A percentile compares a stretch with the other conserved stretches of the same genome.
Conservation (phyloP, 2,888 invertebrate genomes). For the Heliconius hortense region DNA sequence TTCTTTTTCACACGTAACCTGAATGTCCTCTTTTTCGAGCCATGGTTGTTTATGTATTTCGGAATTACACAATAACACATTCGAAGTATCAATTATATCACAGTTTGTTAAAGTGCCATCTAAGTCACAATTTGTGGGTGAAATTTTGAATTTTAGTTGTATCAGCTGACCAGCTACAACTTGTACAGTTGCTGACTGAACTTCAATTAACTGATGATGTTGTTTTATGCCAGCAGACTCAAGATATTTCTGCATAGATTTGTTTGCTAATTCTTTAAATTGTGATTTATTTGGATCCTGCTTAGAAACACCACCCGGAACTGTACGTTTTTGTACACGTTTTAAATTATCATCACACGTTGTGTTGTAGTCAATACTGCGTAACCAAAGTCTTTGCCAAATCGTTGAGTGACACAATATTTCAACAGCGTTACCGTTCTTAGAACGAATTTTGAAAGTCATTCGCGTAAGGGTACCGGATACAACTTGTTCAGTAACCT, state of each 20-base stretch:
- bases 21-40: constrained; percentile 48
- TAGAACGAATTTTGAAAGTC: constrained; percentile 59
- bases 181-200: constrained; percentile 51
- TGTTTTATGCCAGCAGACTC: constrained; percentile 43
- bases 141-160: constrained; percentile 53
- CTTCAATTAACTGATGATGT: constrained; percentile 50
- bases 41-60: constrained; percentile 19
- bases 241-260: constrained; percentile 53
- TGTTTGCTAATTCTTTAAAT: constrained; percentile 51
- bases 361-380: constrained; percentile 56
- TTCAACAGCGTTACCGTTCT: constrained; percentile 48
- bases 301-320: constrained; percentile 40
- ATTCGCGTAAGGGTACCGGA: constrained; percentile 62
- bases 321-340: constrained; percentile 34
- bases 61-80: constrained; percentile 33
- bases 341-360: constrained; percentile 40
- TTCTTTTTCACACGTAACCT: constrained; percentile 41
- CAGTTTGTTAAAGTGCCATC: constrained; percentile 44
- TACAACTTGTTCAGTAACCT: constrained; percentile 68
- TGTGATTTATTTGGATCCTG: constrained; percentile 47
- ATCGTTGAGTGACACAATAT: constrained; percentile 69
- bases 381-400: constrained; percentile 83
- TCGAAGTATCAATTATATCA: constrained; percentile 43
- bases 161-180: constrained; percentile 53
- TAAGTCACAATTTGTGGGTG: constrained; percentile 48